A percentile compares a stretch with the other conserved stretches of the same genome.
Conservation (phyloP, 2,797 vertebrate genomes). For the Peromyscus melanophrys region DNA sequence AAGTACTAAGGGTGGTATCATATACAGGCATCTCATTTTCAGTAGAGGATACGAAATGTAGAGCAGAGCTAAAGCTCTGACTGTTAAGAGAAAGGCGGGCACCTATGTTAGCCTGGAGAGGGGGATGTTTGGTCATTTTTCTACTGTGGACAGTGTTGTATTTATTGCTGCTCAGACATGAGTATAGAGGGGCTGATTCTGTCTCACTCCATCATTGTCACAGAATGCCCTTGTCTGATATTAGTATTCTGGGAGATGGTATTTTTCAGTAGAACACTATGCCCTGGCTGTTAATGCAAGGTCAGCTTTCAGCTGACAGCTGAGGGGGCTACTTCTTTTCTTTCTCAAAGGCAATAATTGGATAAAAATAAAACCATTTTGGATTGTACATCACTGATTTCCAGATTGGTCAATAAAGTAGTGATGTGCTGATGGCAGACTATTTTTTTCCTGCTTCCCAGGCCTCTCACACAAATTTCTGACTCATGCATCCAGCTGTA, state of each 20-base stretch:
- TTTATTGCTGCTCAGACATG: not conserved
- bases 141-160: not conserved
- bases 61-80: rapidly evolving
- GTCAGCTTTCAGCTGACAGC: constrained; percentile 61
- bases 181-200: not conserved
- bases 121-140: not conserved
- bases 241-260: not conserved
- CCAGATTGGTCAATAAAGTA: constrained; percentile 65
- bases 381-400: constrained; percentile 50
- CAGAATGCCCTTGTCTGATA: constrained; percentile 13
- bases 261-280: not conserved
- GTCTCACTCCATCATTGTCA: constrained; percentile 26
- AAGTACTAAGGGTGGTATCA: not conserved
- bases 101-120: not conserved
- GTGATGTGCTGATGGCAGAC: constrained; percentile 27
- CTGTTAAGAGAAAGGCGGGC: not conserved
- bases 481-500: constrained; percentile 45
- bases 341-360: constrained; percentile 69
- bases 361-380: constrained; percentile 72
- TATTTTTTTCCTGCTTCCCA: constrained; percentile 1
- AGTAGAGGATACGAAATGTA: not conserved
- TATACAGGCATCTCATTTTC: not conserved
- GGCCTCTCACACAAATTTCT: constrained; percentile 34
- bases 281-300: not conserved
- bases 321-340: constrained; percentile 53